Conservation (phyloP, 2,113 vertebrate genomes). For the Prietella phreatophila region DNA sequence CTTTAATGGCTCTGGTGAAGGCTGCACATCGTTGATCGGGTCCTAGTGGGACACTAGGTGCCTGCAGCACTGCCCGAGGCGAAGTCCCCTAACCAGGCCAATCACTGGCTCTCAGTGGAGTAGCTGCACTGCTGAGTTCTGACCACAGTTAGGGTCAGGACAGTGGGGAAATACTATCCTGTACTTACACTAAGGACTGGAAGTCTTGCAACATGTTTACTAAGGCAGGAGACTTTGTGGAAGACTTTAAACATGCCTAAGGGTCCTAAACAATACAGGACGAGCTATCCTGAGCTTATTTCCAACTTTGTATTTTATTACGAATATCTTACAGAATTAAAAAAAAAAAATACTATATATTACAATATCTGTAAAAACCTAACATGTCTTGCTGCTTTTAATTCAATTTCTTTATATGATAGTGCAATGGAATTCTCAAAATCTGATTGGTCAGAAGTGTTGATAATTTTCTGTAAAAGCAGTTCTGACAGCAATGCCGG, state of each 20-base stretch:
- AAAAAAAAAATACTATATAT: not conserved
- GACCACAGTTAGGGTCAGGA: slow-evolving; percentile 38
- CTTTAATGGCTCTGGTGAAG: slow-evolving; percentile 56
- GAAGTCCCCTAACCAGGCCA: slow-evolving; percentile 51
- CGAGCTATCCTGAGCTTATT: not conserved
- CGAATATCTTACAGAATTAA: not conserved
- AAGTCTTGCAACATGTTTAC: not conserved
- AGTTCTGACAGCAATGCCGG: not conserved
- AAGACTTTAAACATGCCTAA: slow-evolving; percentile 6
- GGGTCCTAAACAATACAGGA: not conserved
- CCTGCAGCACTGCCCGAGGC: slow-evolving; percentile 59
- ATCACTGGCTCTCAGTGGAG: slow-evolving; percentile 51
- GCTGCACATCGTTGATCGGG: slow-evolving; percentile 48
- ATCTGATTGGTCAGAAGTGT: not conserved
- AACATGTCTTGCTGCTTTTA: not conserved
- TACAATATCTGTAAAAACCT: not conserved
- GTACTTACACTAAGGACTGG: not conserved
- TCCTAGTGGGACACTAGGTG: slow-evolving; percentile 52
- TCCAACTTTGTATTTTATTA: not conserved
- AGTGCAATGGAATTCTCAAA: not conserved
- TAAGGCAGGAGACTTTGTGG: not conserved
- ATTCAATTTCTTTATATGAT: not conserved
- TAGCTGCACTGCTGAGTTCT: slow-evolving; percentile 40
- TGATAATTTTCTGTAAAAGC: not conserved
- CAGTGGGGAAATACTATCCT: slow-evolving; percentile 19